Evolutionary conservation across 2,797 vertebrate genomes (phyloP), one percentile per base, ranked within the genome.

Genomic region (Lophura swinhoii): DNA sequence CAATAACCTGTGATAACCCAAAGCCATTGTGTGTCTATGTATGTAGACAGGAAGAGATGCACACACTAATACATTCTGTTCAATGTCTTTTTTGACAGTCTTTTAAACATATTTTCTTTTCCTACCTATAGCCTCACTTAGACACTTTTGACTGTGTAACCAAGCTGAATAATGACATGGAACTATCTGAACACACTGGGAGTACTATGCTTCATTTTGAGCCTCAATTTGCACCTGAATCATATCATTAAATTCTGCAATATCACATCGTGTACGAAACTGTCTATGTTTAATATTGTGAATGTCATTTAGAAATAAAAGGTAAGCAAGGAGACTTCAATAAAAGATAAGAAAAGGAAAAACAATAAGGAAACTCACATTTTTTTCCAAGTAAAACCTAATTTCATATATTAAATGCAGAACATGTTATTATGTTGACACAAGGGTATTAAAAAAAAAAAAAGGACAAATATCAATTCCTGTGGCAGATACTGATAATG

Each of bases 181-280:
- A 92, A 56, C 29, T 70, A 64, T n/a, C n/a, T 64, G 83, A 91
- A 78, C 63, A 69, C 7, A 6, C 11, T 21, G 67, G 72, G 35
- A 95, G 12, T 10, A 17, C 43, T 41, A 7, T 10, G n/a, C 16
- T 88, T 86, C 48, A 53, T 91, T 92, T 84, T 68, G 48, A 93
- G 41, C n/a, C 56, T 93, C 73, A 76, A 37, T 88, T 81, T 94
- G 39, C 74, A 87, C 70, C 39, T 68, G 68, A 88, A 93, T 87
- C 59, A 28, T 66, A 84, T 84, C 8, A 73, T 91, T 90, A 84
- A 60, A 76, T 60, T 39, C 51, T 56, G 22, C 39, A 63, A 44
- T 70, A 79, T 78, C 88, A 88, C 31, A 64, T 10, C 63, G 41
- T 14, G 15, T 31, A 73, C 2, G 3, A 86, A 77, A 83, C 26